These are phyloP conservation scores for Oeneis ivallda DNA, from an alignment of 2,888 invertebrate genomes.

Conservation along the genomic window DNA sequence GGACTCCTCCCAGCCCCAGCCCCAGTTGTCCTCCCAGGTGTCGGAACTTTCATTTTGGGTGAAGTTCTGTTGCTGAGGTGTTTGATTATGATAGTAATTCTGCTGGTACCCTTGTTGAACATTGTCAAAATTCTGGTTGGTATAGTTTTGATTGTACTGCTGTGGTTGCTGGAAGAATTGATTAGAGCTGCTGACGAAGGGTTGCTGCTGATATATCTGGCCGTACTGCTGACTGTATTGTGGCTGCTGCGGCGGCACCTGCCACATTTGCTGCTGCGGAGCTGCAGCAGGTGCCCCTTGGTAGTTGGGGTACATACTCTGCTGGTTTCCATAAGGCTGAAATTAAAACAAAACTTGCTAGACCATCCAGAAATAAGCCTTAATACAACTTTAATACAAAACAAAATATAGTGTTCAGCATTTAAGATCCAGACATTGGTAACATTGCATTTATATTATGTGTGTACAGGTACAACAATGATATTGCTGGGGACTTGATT, in stretches of 20 bases:
- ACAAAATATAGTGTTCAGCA: background rate
- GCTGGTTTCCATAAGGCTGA: slow-evolving; percentile 67
- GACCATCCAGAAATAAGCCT: background rate
- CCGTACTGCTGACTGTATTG: slow-evolving; percentile 73
- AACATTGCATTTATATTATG: slow-evolving; percentile 8
- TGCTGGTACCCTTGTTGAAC: slow-evolving; percentile 59
- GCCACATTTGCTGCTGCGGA: slow-evolving; percentile 65
- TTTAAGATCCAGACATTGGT: slow-evolving; percentile 7
- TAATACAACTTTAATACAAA: background rate
- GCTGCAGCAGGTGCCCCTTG: slow-evolving; percentile 46
- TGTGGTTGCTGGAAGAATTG: slow-evolving; percentile 59
- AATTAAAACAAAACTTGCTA: slow-evolving; percentile 41
- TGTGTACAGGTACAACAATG: no score
- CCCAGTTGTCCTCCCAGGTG: slow-evolving; percentile 78
- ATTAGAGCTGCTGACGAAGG: slow-evolving; percentile 60
- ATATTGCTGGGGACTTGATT: background rate
- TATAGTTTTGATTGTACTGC: slow-evolving; percentile 64
- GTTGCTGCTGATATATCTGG: slow-evolving; percentile 62
- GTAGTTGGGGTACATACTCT: slow-evolving; percentile 63
- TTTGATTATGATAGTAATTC: slow-evolving; percentile 60
- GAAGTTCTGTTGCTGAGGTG: slow-evolving; percentile 51
- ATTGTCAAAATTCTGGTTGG: slow-evolving; percentile 53
- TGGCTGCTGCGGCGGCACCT: slow-evolving; percentile 50
- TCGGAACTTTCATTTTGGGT: slow-evolving; percentile 54
- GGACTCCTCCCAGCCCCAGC: slow-evolving; percentile 84